These are phyloP conservation scores for Adrianichthys oophorus DNA, from an alignment of 2,797 vertebrate species.

Conservation along the genomic window DNA sequence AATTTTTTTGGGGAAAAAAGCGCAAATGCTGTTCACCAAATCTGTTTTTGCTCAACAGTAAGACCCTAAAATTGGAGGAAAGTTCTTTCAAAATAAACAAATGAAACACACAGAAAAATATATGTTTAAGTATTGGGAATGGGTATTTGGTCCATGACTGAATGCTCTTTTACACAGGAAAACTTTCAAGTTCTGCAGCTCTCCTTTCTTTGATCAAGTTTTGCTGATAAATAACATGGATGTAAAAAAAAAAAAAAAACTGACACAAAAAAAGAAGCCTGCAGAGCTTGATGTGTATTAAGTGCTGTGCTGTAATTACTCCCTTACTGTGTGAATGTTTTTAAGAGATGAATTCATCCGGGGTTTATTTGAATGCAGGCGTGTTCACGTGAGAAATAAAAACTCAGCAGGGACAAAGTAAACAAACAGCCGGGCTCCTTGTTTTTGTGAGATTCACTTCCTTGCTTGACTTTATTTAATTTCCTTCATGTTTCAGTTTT, in stretches of 20 bases:
- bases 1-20: no score
- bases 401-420: constrained; percentile 55
- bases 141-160: no score
- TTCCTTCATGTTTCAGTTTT: background rate
- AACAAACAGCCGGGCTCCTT: constrained; percentile 32
- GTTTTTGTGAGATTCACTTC: constrained; percentile 20
- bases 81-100: no score
- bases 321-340: constrained; percentile 37
- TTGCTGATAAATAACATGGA: background rate
- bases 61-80: no score
- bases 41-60: no score
- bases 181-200: background rate
- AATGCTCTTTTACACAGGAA: no score
- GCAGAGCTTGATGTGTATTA: constrained; percentile 49
- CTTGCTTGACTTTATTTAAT: constrained; percentile 19
- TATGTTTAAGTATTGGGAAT: no score
- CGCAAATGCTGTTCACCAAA: no score
- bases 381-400: constrained; percentile 50
- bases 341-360: constrained; percentile 51
- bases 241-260: constrained; percentile 10
- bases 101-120: no score
- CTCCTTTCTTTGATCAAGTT: background rate
- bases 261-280: constrained; percentile 9
- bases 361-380: constrained; percentile 46
- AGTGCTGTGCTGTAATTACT: constrained; percentile 49